Conservation (phyloP, 2,113 vertebrate genomes). For the Aptenodytes forsteri region DNA sequence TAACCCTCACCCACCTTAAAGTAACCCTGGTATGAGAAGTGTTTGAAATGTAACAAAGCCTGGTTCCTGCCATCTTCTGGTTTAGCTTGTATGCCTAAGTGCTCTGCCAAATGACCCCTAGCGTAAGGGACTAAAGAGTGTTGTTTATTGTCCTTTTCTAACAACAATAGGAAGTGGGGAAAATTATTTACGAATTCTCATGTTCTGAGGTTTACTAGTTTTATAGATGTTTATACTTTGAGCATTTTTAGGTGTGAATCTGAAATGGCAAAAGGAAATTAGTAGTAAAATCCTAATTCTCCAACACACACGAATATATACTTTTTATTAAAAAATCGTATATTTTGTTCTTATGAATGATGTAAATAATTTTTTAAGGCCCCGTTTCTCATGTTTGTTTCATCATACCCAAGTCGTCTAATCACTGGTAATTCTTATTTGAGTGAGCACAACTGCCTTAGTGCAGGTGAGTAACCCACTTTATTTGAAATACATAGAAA, state of each 20-base stretch:
- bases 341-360: conserved; percentile 51
- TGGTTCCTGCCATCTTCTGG: background rate
- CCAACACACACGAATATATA: background rate
- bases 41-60: background rate
- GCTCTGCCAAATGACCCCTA: background rate
- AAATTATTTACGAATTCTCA: background rate
- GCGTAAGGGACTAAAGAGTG: background rate
- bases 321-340: background rate
- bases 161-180: background rate
- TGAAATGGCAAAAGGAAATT: conserved; percentile 25
- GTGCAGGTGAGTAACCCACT: background rate
- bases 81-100: background rate
- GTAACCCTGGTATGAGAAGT: background rate
- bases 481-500: background rate
- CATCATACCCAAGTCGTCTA: background rate
- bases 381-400: background rate
- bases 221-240: conserved; percentile 66
- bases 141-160: conserved; percentile 39
- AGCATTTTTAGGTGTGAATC: conserved; percentile 49
- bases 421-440: conserved; percentile 41
- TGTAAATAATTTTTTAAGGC: conserved; percentile 68
- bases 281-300: conserved; percentile 12
- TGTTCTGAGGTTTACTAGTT: conserved; percentile 44
- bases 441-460: background rate
- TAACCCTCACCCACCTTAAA: background rate